Evolutionary conservation across 2,113 vertebrate species (phyloP).

Genomic region (Lasiurus borealis): DNA sequence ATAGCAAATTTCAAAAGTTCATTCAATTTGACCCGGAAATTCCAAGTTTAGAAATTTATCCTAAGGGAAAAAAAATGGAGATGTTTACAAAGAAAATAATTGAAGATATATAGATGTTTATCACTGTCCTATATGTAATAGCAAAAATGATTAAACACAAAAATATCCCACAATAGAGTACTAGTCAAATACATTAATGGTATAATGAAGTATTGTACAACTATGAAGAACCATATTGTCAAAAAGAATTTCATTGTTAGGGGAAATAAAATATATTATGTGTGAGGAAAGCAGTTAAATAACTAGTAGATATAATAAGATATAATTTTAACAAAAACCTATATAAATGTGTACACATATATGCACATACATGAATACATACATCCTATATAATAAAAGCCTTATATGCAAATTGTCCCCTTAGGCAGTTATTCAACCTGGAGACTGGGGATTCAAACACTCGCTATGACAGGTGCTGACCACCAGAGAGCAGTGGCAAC

Average conservation of each 20-base stretch:
- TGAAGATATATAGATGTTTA: not conserved
- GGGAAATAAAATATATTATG: slow-evolving; percentile 22
- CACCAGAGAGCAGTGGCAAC: no score
- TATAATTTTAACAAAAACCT: not conserved
- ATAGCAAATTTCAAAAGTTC: slow-evolving; percentile 50
- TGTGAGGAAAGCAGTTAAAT: not conserved
- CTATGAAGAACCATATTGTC: not conserved
- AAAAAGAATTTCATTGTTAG: slow-evolving; percentile 4
- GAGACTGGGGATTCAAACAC: no score
- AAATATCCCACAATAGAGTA: not conserved
- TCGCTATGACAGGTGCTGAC: no score
- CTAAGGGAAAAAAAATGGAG: not conserved
- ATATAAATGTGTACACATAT: not conserved
- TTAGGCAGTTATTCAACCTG: no score
- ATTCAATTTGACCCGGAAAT: slow-evolving; percentile 10
- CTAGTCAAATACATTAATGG: not conserved
- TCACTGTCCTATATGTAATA: not conserved
- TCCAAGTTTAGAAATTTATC: slow-evolving; percentile 15
- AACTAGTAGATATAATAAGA: not conserved
- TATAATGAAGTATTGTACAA: not conserved
- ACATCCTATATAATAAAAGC: no score
- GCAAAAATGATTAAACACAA: not conserved
- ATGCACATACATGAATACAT: not conserved
- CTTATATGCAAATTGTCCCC: no score
- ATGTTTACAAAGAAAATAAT: slow-evolving; percentile 20